Conservation (phyloP, 2,113 vertebrate genomes). For the Nothobranchius furzeri region DNA sequence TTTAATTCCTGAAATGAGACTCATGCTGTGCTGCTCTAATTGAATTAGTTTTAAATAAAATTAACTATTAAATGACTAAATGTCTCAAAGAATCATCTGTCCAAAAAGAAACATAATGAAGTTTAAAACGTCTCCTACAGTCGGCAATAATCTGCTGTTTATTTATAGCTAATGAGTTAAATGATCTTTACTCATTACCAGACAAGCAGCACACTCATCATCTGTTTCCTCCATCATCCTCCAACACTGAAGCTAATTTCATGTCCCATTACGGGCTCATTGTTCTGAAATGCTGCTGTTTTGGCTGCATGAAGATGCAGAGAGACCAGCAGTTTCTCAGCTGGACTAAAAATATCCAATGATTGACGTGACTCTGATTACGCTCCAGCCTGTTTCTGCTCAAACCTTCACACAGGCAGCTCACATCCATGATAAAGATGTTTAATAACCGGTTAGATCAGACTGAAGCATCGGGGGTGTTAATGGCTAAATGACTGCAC, state of each 20-base stretch:
- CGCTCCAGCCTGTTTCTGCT: background rate
- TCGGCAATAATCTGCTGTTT: background rate
- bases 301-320: constrained; percentile 20
- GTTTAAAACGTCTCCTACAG: no score
- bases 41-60: no score
- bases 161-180: background rate
- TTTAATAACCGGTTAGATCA: constrained; percentile 33
- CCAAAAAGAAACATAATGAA: no score
- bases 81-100: no score
- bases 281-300: constrained; percentile 41
- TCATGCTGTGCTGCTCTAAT: no score
- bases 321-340: constrained; percentile 24
- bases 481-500: constrained; percentile 16
- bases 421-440: background rate
- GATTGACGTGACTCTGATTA: constrained; percentile 20
- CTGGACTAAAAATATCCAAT: constrained; percentile 25
- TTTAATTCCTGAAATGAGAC: no score
- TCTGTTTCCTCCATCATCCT: constrained; percentile 8
- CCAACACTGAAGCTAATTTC: constrained; percentile 23
- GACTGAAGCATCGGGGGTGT: constrained; percentile 15
- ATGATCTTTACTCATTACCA: constrained; percentile 9
- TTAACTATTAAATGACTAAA: no score
- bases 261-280: constrained; percentile 33
- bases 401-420: background rate
- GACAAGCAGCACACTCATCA: background rate